Evolutionary conservation across 2,797 vertebrate species (phyloP).

Genomic region (Spinus pinus): DNA sequence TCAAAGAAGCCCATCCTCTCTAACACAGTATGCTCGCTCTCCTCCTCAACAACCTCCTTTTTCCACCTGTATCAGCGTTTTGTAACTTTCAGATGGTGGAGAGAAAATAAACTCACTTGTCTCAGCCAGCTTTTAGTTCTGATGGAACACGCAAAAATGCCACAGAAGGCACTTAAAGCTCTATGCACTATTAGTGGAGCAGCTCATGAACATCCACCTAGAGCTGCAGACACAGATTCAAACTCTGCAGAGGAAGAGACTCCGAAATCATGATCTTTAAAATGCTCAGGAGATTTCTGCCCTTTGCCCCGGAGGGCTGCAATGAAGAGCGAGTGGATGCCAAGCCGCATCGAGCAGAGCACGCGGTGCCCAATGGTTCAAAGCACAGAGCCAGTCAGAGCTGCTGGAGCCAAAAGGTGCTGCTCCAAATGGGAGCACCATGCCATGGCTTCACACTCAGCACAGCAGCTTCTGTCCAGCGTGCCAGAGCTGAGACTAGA

Average conservation of each 20-base stretch:
- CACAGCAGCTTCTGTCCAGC: neutral
- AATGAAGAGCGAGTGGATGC: neutral
- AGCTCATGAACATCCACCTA: neutral
- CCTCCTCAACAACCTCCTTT: neutral
- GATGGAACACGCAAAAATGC: neutral
- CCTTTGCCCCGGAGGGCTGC: neutral
- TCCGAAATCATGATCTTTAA: neutral
- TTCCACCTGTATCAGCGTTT: conserved; percentile 5
- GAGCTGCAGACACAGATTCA: neutral
- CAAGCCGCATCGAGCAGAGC: neutral
- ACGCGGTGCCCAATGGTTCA: neutral
- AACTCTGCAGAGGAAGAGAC: neutral
- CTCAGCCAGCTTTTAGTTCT: neutral
- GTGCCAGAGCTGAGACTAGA: neutral
- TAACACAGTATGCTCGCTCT: neutral
- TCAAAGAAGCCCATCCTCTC: conserved; percentile 38
- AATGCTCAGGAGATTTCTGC: neutral
- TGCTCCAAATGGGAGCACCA: neutral
- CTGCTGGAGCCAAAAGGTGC: conserved; percentile 3
- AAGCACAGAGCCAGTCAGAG: conserved; percentile 21
- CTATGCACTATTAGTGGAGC: neutral
- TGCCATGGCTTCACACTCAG: conserved; percentile 5
- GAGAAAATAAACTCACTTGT: conserved; percentile 1
- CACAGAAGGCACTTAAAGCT: neutral
- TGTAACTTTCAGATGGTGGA: neutral